phyloP scores from a whole-genome alignment of 2,888 invertebrate species.

The Calliopum simillimum region DNA sequence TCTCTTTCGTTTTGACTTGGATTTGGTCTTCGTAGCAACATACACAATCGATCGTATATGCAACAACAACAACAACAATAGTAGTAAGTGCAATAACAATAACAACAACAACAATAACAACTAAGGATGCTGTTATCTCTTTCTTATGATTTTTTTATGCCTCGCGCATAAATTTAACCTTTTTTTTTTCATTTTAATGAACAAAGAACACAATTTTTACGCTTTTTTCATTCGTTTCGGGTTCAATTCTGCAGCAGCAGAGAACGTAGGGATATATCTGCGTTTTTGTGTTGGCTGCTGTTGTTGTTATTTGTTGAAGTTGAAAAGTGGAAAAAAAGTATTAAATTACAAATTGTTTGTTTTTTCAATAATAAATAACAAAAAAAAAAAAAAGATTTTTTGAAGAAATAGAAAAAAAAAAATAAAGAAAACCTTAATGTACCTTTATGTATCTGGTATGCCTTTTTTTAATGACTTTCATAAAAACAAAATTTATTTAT shows the following conservation, averaged over 20 bases:
- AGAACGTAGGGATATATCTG: not conserved
- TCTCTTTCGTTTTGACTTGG: not conserved
- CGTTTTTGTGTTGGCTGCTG: not conserved
- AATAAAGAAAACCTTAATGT: too few species aligned
- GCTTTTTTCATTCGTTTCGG: not conserved
- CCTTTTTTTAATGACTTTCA: too few species aligned
- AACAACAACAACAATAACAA: not conserved
- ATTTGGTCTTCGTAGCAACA: not conserved
- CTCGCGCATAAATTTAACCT: conserved; percentile 31
- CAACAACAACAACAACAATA: conserved; percentile 11
- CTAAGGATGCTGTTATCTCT: conserved; percentile 32
- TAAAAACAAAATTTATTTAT: too few species aligned
- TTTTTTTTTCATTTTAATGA: conserved; percentile 16
- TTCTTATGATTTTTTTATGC: conserved; percentile 12
- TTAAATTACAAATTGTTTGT: conserved; percentile 28
- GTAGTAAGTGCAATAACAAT: too few species aligned
- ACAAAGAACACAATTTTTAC: conserved; percentile 25
- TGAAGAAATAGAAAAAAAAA: too few species aligned
- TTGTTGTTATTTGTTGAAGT: not conserved
- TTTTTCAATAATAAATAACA: not conserved
- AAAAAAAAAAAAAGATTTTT: too few species aligned
- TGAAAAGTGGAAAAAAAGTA: conserved; percentile 22
- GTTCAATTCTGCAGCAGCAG: not conserved
- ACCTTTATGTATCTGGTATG: too few species aligned
- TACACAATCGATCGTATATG: not conserved